These are phyloP conservation scores for Tipula lateralis DNA, from an alignment of 2,888 invertebrate genomes.

Conservation along the genomic window DNA sequence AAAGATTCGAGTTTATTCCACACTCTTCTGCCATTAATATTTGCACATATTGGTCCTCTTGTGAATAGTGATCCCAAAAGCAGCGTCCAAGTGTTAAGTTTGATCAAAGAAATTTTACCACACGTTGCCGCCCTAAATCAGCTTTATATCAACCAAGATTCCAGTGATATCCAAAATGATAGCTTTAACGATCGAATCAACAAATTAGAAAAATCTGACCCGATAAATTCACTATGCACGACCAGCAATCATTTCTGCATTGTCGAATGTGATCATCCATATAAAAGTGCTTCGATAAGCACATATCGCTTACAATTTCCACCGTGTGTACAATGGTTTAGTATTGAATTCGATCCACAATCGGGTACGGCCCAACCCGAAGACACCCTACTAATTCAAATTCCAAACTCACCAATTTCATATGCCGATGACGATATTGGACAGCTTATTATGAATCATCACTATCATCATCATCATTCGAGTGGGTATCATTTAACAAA, in stretches of 20 bases:
- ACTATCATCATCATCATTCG: not conserved
- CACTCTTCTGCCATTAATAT: constrained; percentile 75
- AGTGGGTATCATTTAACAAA: not conserved
- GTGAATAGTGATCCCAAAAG: constrained; percentile 76
- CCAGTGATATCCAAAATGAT: constrained; percentile 34
- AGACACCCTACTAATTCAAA: constrained; percentile 73
- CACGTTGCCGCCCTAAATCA: constrained; percentile 83
- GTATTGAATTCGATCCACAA: constrained; percentile 86
- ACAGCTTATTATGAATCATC: not conserved
- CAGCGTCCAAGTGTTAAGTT: constrained; percentile 75
- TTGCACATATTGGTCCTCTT: constrained; percentile 80
- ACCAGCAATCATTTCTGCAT: constrained; percentile 85
- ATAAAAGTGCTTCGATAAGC: constrained; percentile 79
- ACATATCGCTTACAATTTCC: constrained; percentile 89
- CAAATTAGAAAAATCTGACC: constrained; percentile 39
- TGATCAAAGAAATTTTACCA: constrained; percentile 84
- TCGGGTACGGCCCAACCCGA: constrained; percentile 92
- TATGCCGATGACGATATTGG: not conserved
- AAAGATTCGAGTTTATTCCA: constrained; percentile 55
- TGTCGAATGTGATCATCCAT: constrained; percentile 96
- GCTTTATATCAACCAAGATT: constrained; percentile 47
- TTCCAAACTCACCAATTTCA: constrained; percentile 47
- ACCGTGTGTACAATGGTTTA: constrained; percentile 81
- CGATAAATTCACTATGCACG: constrained; percentile 51
- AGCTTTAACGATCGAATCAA: constrained; percentile 36